phyloP scores from a whole-genome alignment of 2,888 invertebrate genomes.

The Lutraria lutraria region DNA sequence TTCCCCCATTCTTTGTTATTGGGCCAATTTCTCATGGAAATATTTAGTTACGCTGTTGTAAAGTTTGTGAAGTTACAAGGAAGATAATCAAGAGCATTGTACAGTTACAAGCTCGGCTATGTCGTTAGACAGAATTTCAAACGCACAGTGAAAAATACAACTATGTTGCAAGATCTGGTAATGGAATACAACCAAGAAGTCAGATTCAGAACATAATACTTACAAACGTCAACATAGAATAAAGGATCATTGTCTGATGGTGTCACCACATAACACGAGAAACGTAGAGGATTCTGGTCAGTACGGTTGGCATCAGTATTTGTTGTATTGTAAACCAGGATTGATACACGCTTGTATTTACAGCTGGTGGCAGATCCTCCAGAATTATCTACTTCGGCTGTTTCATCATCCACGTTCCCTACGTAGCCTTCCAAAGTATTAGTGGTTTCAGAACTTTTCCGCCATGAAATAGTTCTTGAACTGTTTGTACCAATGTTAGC shows the following conservation, averaged over 20 bases:
- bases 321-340: conserved; percentile 26
- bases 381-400: background rate
- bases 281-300: background rate
- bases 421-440: background rate
- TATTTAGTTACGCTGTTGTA: no score
- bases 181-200: no score
- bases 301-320: background rate
- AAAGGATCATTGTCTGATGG: background rate
- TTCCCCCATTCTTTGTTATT: no score
- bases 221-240: background rate
- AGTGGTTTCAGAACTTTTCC: background rate
- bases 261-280: conserved; percentile 32
- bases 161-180: no score
- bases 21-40: no score
- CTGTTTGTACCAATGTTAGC: background rate
- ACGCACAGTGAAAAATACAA: no score
- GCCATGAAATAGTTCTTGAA: background rate
- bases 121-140: no score
- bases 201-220: background rate
- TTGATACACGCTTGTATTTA: conserved; percentile 19
- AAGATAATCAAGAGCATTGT: no score
- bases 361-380: background rate
- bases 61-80: no score
- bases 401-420: background rate
- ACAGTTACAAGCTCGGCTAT: no score